Evolutionary conservation across 2,113 vertebrate genomes (phyloP).

Genomic region (Piliocolobus tephrosceles): DNA sequence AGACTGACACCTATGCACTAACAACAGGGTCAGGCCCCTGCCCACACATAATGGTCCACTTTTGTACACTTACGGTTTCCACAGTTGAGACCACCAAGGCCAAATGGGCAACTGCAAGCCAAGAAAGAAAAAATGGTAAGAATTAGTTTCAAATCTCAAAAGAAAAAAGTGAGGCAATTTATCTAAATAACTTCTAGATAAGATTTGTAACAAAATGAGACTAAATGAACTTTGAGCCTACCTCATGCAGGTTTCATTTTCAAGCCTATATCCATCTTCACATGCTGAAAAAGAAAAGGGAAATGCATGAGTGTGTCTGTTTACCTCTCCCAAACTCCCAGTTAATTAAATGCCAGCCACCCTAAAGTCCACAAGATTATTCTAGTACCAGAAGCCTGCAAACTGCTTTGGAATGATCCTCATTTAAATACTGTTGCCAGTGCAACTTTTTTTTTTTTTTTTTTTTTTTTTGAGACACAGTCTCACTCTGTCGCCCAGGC

Average conservation of each 20-base stretch:
- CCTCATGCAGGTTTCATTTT: constrained; percentile 94
- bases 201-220: not conserved
- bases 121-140: constrained; percentile 62
- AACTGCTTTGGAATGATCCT: not conserved
- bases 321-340: not conserved
- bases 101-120: constrained; percentile 93
- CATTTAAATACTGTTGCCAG: not conserved
- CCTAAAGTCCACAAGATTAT: not conserved
- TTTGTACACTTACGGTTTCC: constrained; percentile 91
- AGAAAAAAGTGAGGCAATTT: not conserved
- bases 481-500: too few relatives aligned
- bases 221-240: constrained; percentile 76
- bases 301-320: not conserved
- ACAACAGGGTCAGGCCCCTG: not conserved
- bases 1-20: too few relatives aligned
- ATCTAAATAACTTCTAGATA: not conserved
- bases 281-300: constrained; percentile 88
- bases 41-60: not conserved
- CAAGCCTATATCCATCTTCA: constrained; percentile 93
- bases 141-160: constrained; percentile 61
- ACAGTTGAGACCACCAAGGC: constrained; percentile 98
- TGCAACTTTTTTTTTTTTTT: not conserved
- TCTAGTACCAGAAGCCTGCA: constrained; percentile 11
- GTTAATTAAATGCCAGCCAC: not conserved
- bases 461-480: too few relatives aligned